These are phyloP conservation scores for Lampris megalopsis DNA, from an alignment of 2,113 vertebrate genomes.

Conservation along the genomic window DNA sequence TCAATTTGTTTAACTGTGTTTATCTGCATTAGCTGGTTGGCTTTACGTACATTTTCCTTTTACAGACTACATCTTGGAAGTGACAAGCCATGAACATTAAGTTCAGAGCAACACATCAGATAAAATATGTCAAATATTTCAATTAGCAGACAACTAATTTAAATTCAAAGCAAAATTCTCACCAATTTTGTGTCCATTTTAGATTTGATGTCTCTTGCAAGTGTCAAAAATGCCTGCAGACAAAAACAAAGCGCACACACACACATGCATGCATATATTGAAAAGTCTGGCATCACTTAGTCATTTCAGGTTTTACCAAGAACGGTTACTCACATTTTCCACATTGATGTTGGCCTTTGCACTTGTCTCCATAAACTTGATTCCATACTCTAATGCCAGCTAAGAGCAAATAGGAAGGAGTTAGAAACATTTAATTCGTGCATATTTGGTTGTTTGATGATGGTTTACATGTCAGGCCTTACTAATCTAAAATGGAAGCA, in stretches of 20 bases:
- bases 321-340: conserved; percentile 89
- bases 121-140: background rate
- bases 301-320: background rate
- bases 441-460: background rate
- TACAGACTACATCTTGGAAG: background rate
- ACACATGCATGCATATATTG: background rate
- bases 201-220: conserved; percentile 98
- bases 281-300: background rate
- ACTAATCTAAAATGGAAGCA: background rate
- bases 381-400: conserved; percentile 94
- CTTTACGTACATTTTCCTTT: background rate
- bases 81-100: background rate
- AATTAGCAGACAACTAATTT: too few species aligned
- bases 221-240: conserved; percentile 93
- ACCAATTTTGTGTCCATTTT: conserved; percentile 99
- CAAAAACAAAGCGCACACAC: background rate
- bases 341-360: conserved; percentile 99
- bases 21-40: background rate
- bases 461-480: too few species aligned
- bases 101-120: background rate
- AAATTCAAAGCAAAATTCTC: conserved; percentile 56
- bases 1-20: background rate
- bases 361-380: conserved; percentile 99
- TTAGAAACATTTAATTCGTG: background rate
- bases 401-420: conserved; percentile 53